Evolutionary conservation across 2,888 invertebrate genomes (phyloP).

Genomic region (Penaeus monodon): DNA sequence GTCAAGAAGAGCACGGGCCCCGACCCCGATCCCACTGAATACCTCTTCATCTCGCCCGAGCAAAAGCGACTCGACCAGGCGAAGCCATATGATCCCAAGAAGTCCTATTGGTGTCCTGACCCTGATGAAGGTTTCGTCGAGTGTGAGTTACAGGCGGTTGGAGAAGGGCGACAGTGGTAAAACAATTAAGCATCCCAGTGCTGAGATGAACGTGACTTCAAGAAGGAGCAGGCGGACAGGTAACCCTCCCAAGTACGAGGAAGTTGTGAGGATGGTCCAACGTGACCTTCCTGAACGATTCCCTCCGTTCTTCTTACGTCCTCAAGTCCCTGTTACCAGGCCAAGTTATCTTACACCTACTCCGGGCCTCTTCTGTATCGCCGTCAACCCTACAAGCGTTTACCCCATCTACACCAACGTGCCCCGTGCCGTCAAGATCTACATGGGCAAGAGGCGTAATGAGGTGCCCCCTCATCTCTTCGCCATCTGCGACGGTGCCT

Average conservation of each 20-base stretch:
- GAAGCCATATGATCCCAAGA: slow-evolving; percentile 73
- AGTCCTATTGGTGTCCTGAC: slow-evolving; percentile 74
- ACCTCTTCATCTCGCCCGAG: too few relatives aligned
- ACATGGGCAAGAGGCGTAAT: slow-evolving; percentile 73
- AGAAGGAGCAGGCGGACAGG: slow-evolving; percentile 94
- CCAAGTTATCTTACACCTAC: slow-evolving; percentile 89
- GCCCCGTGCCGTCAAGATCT: slow-evolving; percentile 72
- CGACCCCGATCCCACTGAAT: slow-evolving; percentile 95
- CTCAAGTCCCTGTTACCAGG: slow-evolving; percentile 97
- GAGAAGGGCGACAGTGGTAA: slow-evolving; percentile 74
- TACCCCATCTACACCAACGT: slow-evolving; percentile 75
- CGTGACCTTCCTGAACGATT: slow-evolving; percentile 98
- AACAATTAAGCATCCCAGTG: slow-evolving; percentile 76
- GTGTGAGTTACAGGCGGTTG: slow-evolving; percentile 68
- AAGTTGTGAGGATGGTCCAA: slow-evolving; percentile 98
- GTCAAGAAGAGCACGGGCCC: slow-evolving; percentile 60
- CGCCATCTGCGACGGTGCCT: slow-evolving; percentile 75
- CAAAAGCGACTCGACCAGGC: slow-evolving; percentile 68
- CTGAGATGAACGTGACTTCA: slow-evolving; percentile 89
- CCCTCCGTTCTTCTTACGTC: slow-evolving; percentile 98
- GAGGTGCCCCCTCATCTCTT: slow-evolving; percentile 76
- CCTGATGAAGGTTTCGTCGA: slow-evolving; percentile 73
- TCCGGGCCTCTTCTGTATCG: slow-evolving; percentile 65
- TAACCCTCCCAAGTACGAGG: slow-evolving; percentile 99
- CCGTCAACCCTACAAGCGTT: slow-evolving; percentile 74